Evolutionary conservation across 2,888 invertebrate genomes (phyloP).

Genomic region (Temnothorax ravouxi): DNA sequence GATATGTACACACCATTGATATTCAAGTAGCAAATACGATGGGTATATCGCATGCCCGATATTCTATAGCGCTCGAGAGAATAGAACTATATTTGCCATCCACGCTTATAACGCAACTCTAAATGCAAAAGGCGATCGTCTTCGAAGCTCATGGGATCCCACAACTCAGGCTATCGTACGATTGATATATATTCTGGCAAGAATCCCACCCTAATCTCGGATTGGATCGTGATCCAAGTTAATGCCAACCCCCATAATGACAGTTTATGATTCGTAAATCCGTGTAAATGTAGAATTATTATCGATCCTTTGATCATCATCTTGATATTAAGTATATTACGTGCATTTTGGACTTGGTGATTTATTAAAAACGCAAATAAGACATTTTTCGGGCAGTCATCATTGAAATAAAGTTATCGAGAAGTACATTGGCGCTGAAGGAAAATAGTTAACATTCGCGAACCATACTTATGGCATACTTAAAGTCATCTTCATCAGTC

Average conservation of each 20-base stretch:
- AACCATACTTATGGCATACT: conserved; percentile 19
- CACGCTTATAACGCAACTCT: conserved; percentile 59
- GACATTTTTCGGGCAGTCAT: background rate
- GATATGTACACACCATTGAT: background rate
- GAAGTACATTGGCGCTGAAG: background rate
- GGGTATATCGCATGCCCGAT: conserved; percentile 64
- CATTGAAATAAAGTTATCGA: background rate
- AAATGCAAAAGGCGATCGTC: conserved; percentile 63
- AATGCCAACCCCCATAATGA: conserved; percentile 54
- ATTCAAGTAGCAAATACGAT: conserved; percentile 7
- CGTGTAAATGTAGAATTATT: conserved; percentile 54
- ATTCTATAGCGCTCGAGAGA: conserved; percentile 59
- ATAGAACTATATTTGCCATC: conserved; percentile 62
- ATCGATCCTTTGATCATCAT: conserved; percentile 50
- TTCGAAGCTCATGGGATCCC: conserved; percentile 54
- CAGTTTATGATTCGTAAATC: conserved; percentile 61
- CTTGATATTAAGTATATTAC: conserved; percentile 53
- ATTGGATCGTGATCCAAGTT: conserved; percentile 65
- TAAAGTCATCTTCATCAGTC: conserved; percentile 44
- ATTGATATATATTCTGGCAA: conserved; percentile 56
- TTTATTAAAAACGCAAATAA: conserved; percentile 12
- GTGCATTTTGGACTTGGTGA: conserved; percentile 42
- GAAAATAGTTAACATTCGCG: conserved; percentile 13
- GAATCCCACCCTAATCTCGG: conserved; percentile 68
- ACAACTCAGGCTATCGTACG: conserved; percentile 64